A percentile compares a stretch with the other conserved stretches of the same genome.
phyloP scores from a whole-genome alignment of 2,888 invertebrate species.

The Napeogenes inachia region DNA sequence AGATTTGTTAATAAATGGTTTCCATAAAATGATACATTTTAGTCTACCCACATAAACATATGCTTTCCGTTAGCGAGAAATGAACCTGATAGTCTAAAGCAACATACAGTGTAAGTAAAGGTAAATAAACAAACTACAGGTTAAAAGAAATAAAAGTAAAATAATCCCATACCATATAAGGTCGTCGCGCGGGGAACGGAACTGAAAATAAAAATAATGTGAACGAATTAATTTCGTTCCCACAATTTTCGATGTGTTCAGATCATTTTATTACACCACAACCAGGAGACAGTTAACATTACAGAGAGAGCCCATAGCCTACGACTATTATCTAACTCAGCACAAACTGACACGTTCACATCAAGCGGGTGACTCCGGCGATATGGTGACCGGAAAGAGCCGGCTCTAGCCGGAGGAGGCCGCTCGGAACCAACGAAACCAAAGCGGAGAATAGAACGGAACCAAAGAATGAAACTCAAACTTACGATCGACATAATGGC shows the following conservation, averaged over 20 bases:
- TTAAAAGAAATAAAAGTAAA: conserved; percentile 19
- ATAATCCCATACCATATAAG: conserved; percentile 32
- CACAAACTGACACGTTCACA: too few relatives aligned
- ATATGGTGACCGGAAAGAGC: conserved; percentile 7
- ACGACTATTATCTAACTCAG: too few relatives aligned
- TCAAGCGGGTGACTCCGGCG: neutral
- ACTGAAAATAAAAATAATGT: conserved; percentile 22
- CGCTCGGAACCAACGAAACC: conserved; percentile 31
- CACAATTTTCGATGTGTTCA: neutral
- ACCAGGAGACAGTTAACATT: too few relatives aligned
- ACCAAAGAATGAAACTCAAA: conserved; percentile 48
- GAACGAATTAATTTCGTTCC: conserved; percentile 4
- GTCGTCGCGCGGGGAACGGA: conserved; percentile 28
- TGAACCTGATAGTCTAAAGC: too few relatives aligned
- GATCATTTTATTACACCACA: too few relatives aligned
- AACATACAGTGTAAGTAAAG: too few relatives aligned
- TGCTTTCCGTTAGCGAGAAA: too few relatives aligned
- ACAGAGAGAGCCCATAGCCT: too few relatives aligned
- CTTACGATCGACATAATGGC: conserved; percentile 77
- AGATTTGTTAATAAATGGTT: too few relatives aligned
- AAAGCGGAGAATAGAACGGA: conserved; percentile 32
- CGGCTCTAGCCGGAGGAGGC: neutral
- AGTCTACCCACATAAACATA: too few relatives aligned
- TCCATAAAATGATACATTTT: too few relatives aligned
- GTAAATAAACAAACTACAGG: conserved; percentile 16